Percentiles rank a stretch among this genome's conserved stretches.
Evolutionary conservation across 2,888 invertebrate species (phyloP).

Genomic region (Drosophila mimica): DNA sequence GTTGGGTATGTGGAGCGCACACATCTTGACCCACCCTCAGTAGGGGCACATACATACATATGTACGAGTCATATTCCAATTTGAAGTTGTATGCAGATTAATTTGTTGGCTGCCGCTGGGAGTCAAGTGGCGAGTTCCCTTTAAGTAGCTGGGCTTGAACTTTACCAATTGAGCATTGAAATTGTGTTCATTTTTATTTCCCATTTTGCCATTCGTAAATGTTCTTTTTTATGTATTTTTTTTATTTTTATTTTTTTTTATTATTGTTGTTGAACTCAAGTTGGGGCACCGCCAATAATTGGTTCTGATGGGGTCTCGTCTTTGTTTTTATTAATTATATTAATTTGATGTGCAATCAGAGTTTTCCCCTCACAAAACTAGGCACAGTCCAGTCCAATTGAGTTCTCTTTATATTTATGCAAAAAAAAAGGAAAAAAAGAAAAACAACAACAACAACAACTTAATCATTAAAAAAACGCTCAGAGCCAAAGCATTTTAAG

Average conservation of each 20-base stretch:
- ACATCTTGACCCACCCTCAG: constrained; percentile 36
- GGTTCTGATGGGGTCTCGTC: constrained; percentile 52
- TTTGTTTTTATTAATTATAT: constrained; percentile 67
- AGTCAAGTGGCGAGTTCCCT: constrained; percentile 75
- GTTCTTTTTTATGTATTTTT: constrained; percentile 1
- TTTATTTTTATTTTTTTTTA: constrained; percentile 6
- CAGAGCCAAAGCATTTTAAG: constrained; percentile 65
- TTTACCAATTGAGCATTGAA: constrained; percentile 73
- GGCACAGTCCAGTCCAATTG: constrained; percentile 36
- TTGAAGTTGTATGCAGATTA: constrained; percentile 61
- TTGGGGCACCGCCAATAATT: constrained; percentile 47
- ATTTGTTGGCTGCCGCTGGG: constrained; percentile 45
- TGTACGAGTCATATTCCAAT: constrained; percentile 28
- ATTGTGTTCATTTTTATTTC: constrained; percentile 47
- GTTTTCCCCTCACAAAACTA: constrained; percentile 16
- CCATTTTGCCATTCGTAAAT: constrained; percentile 17
- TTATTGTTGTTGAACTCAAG: constrained; percentile 24
- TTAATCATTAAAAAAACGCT: constrained; percentile 61
- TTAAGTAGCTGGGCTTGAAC: constrained; percentile 61
- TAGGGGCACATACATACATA: neutral
- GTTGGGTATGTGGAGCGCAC: constrained; percentile 8
- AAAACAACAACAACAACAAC: constrained; percentile 15
- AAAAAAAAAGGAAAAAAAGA: constrained; percentile 17
- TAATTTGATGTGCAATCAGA: constrained; percentile 70
- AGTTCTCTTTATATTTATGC: constrained; percentile 21